Evolutionary conservation across 2,113 vertebrate genomes (phyloP), one percentile per base, ranked within the genome.

Genomic region (Hippocampus mohnikei): DNA sequence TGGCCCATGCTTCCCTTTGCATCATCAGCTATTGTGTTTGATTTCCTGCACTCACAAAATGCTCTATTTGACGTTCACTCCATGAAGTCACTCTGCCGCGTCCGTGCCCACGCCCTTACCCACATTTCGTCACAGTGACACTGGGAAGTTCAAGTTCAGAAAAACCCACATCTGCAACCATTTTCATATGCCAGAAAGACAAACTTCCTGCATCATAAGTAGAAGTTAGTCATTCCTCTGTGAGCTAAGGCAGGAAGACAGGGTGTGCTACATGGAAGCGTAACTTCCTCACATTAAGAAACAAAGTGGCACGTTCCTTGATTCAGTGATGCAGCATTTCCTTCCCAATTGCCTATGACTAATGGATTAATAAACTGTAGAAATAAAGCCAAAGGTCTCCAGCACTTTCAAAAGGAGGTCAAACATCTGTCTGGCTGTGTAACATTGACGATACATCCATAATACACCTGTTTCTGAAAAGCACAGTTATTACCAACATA

Each of bases 401-500:
- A 41, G 33, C 71, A 71, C 61, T 72, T n/a, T 71, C 4, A n/a
- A 81, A 80, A 73, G 70, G 74, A 84, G 77, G 71, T 80, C 77
- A 84, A 58, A 41, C 72, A 64, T 76, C 77, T 70, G 79, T 73
- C 74, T 59, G 75, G 76, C 83, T 80, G 41, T 73, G 50, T n/a
- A 21, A 53, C 50, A 7, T 6, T 53, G 50, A n/a, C 10, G 21
- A 53, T n/a, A 53, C 7, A n/a, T 53, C 21, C 21, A n/a, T n/a
- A 8, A 21, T 53, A n/a, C 8, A 8, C 21, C 21, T n/a, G 21
- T 9, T 53, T n/a, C 9, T 9, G 52, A 53, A 21, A 53, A 53
- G 20, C 21, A 53, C 21, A 10, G 8, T 21, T n/a, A 53, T 53
- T 53, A 53, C 52, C 21, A 53, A n/a, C n/a, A n/a, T 53, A 9